A percentile compares a stretch with the other conserved stretches of the same genome.
phyloP scores from a whole-genome alignment of 2,888 invertebrate genomes.

The Rhingia campestris region DNA sequence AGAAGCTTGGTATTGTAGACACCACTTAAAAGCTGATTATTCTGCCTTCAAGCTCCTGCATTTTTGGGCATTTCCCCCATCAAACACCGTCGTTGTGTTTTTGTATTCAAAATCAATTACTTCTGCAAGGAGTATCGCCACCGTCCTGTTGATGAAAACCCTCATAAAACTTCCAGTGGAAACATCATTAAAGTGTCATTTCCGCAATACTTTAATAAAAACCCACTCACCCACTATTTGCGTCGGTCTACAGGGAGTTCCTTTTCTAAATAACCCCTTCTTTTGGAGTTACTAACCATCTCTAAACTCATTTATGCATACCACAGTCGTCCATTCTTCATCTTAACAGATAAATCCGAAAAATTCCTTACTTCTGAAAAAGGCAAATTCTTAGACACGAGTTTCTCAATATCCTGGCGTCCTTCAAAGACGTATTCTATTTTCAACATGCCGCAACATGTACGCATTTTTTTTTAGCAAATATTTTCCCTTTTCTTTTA shows the following conservation, averaged over 20 bases:
- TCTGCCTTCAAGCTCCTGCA: too few relatives aligned
- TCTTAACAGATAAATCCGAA: slow-evolving; percentile 17
- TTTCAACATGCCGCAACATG: slow-evolving; percentile 1
- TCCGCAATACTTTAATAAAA: too few relatives aligned
- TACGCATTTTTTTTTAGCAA: neutral
- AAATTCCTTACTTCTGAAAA: slow-evolving; percentile 4
- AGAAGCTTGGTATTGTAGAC: too few relatives aligned
- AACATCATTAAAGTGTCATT: too few relatives aligned
- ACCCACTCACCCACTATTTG: neutral
- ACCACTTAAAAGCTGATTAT: too few relatives aligned
- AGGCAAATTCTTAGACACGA: slow-evolving; percentile 9
- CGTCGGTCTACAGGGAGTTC: neutral
- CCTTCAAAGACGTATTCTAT: slow-evolving; percentile 34
- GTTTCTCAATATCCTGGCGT: slow-evolving; percentile 30
- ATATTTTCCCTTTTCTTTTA: slow-evolving; percentile 7
- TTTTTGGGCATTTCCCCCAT: too few relatives aligned
- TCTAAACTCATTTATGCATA: slow-evolving; percentile 12
- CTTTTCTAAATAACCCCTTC: neutral
- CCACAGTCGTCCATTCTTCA: neutral
- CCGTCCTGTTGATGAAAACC: too few relatives aligned
- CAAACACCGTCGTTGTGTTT: too few relatives aligned
- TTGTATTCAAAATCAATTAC: too few relatives aligned
- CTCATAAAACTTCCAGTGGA: too few relatives aligned
- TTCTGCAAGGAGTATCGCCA: too few relatives aligned
- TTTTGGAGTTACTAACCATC: neutral